Evolutionary conservation across 2,888 invertebrate species (phyloP).

Genomic region (Nephrotoma flavescens): DNA sequence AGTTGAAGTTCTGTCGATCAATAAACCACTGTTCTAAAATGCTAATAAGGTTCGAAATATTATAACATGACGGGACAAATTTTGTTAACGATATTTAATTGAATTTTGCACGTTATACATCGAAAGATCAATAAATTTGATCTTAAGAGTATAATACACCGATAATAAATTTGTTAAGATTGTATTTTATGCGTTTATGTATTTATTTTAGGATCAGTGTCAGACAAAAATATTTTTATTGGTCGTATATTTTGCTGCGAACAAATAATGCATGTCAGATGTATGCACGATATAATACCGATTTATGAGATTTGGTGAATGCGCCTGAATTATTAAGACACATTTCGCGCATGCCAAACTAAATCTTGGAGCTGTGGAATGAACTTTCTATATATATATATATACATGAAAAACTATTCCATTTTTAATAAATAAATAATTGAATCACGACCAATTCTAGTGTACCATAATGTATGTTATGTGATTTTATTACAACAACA

Average conservation of each 20-base stretch:
- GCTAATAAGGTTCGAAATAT: background rate
- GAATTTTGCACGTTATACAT: background rate
- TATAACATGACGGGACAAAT: background rate
- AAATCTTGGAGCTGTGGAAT: background rate
- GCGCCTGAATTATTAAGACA: background rate
- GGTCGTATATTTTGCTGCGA: background rate
- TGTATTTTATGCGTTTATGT: background rate
- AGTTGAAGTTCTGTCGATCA: background rate
- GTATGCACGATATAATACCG: background rate
- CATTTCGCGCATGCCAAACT: background rate
- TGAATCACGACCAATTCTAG: background rate
- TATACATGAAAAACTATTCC: background rate
- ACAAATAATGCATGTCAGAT: background rate
- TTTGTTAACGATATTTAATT: background rate
- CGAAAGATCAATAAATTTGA: background rate
- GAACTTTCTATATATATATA: background rate
- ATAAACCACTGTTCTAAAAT: background rate
- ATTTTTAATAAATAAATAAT: background rate
- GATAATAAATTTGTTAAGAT: background rate
- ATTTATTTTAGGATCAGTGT: background rate
- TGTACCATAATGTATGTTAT: background rate
- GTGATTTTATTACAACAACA: background rate
- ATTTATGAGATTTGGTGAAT: background rate
- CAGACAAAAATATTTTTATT: background rate
- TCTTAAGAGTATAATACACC: background rate